Evolutionary conservation across 2,888 invertebrate genomes (phyloP).

Genomic region (Callinectes sapidus): DNA sequence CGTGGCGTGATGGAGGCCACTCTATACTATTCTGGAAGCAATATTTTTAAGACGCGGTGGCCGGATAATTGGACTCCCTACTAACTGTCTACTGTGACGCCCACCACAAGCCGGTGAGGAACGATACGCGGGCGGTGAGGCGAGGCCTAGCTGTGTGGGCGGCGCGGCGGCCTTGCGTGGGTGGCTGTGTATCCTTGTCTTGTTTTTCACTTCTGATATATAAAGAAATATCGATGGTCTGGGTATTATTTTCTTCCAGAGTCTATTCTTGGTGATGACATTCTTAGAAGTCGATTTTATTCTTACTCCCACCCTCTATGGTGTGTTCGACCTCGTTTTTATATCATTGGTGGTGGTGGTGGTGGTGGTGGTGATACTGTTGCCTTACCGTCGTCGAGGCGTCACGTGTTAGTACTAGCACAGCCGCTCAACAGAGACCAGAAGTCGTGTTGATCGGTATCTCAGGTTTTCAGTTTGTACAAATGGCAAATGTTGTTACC

Average conservation of each 20-base stretch:
- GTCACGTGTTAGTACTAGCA: neutral
- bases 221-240: neutral
- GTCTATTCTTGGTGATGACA: neutral
- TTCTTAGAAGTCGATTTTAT: neutral
- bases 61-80: neutral
- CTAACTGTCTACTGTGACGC: neutral
- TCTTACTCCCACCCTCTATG: neutral
- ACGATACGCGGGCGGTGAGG: neutral
- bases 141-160: neutral
- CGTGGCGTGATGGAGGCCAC: neutral
- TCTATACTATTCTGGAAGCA: neutral
- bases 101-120: neutral
- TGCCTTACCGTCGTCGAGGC: neutral
- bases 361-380: neutral
- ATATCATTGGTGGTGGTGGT: neutral
- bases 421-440: neutral
- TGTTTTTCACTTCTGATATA: neutral
- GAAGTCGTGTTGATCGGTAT: neutral
- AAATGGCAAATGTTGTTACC: neutral
- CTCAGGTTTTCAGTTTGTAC: neutral
- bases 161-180: neutral
- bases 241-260: neutral
- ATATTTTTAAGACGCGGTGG: slow-evolving; percentile 13
- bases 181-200: neutral
- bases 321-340: neutral